These are phyloP conservation scores for Pyrgus malvae DNA, from an alignment of 2,888 invertebrate genomes.

Conservation along the genomic window DNA sequence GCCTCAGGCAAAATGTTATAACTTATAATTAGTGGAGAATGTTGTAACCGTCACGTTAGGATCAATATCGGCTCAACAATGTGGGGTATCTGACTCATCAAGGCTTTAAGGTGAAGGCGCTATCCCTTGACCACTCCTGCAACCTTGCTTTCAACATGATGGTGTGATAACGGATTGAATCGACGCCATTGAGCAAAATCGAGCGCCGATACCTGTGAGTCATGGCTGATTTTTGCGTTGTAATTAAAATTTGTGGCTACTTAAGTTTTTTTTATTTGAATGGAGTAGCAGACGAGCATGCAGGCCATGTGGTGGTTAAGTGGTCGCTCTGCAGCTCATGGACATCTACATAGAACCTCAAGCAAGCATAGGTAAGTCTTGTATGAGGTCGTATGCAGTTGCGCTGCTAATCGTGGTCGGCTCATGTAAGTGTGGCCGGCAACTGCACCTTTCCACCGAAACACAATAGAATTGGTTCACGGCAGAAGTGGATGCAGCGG, in stretches of 20 bases:
- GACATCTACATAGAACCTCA: no score
- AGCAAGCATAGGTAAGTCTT: no score
- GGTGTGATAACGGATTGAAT: slow-evolving; percentile 56
- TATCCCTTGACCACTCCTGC: slow-evolving; percentile 74
- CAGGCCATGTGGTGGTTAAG: no score
- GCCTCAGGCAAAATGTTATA: slow-evolving; percentile 43
- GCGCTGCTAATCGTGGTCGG: no score
- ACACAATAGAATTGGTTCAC: no score
- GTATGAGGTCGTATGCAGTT: no score
- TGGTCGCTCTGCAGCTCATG: no score
- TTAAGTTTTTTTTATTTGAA: no score
- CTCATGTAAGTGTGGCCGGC: no score
- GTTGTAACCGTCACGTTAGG: slow-evolving; percentile 58
- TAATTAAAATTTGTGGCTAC: background rate
- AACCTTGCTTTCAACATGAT: slow-evolving; percentile 75
- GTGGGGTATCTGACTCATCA: slow-evolving; percentile 61
- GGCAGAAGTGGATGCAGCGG: no score
- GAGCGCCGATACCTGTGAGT: slow-evolving; percentile 10
- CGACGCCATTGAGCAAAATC: slow-evolving; percentile 38
- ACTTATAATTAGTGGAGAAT: slow-evolving; percentile 64
- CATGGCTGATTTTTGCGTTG: background rate
- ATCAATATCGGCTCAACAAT: slow-evolving; percentile 62
- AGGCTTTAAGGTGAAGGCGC: slow-evolving; percentile 62
- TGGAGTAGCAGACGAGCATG: no score
- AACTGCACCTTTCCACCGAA: no score